Percentiles rank a stretch among this genome's conserved stretches.
phyloP scores from a whole-genome alignment of 2,888 invertebrate species.

The Cerastis rubricosa region DNA sequence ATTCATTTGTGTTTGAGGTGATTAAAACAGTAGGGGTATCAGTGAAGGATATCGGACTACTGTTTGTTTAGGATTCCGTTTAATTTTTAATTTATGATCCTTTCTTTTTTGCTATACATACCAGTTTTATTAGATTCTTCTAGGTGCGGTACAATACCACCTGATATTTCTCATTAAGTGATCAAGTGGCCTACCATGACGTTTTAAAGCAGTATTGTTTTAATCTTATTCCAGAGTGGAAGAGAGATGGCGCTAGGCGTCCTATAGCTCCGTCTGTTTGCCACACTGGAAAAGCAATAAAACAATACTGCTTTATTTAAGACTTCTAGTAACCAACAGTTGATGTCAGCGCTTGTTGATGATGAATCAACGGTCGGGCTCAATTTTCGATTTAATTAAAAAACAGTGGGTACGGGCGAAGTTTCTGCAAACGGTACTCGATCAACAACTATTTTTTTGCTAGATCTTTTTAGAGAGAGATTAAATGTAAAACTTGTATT shows the following conservation, averaged over 20 bases:
- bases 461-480: background rate
- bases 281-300: too few species aligned
- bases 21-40: conserved; percentile 64
- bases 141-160: background rate
- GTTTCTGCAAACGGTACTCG: background rate
- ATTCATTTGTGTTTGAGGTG: conserved; percentile 60
- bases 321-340: background rate
- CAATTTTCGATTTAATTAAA: background rate
- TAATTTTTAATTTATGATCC: conserved; percentile 30
- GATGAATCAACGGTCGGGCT: background rate
- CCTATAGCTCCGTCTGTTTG: too few species aligned
- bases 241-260: too few species aligned
- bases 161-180: background rate
- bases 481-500: background rate
- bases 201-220: too few species aligned
- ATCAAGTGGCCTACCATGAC: background rate
- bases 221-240: too few species aligned
- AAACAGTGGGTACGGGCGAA: background rate
- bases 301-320: too few species aligned
- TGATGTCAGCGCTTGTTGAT: background rate
- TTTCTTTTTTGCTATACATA: conserved; percentile 5
- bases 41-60: conserved; percentile 48
- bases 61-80: conserved; percentile 59
- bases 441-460: background rate
- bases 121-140: background rate